Base-by-base conservation (phyloP, 2,797 vertebrate species). In the Darevskia mixta region DNA sequence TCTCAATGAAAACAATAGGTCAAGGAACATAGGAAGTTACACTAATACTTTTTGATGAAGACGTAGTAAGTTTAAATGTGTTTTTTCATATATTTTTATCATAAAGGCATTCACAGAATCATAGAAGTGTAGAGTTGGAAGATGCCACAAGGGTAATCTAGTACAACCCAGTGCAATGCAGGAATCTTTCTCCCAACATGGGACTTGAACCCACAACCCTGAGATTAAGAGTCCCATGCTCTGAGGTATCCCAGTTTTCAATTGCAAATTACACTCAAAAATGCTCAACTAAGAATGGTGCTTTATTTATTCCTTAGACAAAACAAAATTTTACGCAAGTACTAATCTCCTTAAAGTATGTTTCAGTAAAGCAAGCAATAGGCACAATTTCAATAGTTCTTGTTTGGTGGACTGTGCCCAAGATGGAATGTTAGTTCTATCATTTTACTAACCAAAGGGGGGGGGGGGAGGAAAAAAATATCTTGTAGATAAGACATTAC, bases 401-500 rank as follows among this genome's bases (percentile, higher is more conserved):
- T 82, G 9, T 23, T n/a, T 29, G 0, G 5, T 43, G 3, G 49
- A 72, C 10, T 17, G 27, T 25, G 61, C n/a, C 45, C 20, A 88
- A 80, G 55, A 45, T 27, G 41, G 4, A 67, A 29, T 15, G 25
- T 45, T 73, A 49, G 69, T 85, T 79, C 38, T 79, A 73, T 49
- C 32, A 58, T 27, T 55, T 55, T 55, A 55, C 49, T 55, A 55
- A 15, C 13, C 49, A 15, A 55, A 55, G 49, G 49, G 38, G 69
- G 64, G 25, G 76, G n/a, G 7, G n/a, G 1, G 38, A 18, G 45
- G n/a, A n/a, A 76, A 25, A 75, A 8, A 35, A 4, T 18, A 67
- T 66, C 18, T 41, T 38, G 15, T 17, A 32, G 20, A 67, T 32
- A 84, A 27, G 1, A 2, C n/a, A 89, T 96, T 96, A 98, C 99